Base-by-base conservation (phyloP, 1,140 invertebrate species). In the Orchesella cincta region DNA sequence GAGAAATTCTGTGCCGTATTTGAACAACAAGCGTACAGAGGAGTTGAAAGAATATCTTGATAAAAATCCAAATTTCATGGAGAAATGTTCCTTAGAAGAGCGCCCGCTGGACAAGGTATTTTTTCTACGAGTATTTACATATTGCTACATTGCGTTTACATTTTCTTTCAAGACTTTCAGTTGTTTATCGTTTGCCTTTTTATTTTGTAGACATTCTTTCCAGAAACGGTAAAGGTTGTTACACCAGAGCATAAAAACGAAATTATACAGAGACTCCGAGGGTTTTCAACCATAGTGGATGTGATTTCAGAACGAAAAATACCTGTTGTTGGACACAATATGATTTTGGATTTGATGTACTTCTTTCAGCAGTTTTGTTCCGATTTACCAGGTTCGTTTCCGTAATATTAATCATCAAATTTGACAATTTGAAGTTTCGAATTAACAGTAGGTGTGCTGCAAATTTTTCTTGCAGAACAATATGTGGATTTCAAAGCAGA, bases 301-400 rank as follows among this genome's bases (percentile, higher is more conserved):
- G 72, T 52, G 23, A 77, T 77, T 34, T 23, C 33, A 0, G n/a
- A 1, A 20, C 29, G 39, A n/a, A 73, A 70, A 77, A 64, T 67
- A 8, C 76, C 76, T 26, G 26, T 77, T 12, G 57, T 74, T 23
- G 76, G 76, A 0, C 76, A 77, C 35, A 77, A 77, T 51, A 67
- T 74, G 71, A 36, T 39, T 8, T 33, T 77, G 14, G 76, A 77
- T 74, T 46, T 77, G 34, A 39, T 77, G 28, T 77, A 67, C 39
- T 70, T 77, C 12, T 77, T 64, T 52, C 34, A 74, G 18, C 54
- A 67, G 35, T 77, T 77, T 52, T 71, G 54, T 28, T 28, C 33
- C 20, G 35, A 74, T 64, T 36, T 77, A 2, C 76, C 76, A n/a
- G 76, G 76, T 77, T 35, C 26, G n/a, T 35, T 62, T 31, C 8